phyloP scores from a whole-genome alignment of 1,140 invertebrate species.

The Colletes gigas region DNA sequence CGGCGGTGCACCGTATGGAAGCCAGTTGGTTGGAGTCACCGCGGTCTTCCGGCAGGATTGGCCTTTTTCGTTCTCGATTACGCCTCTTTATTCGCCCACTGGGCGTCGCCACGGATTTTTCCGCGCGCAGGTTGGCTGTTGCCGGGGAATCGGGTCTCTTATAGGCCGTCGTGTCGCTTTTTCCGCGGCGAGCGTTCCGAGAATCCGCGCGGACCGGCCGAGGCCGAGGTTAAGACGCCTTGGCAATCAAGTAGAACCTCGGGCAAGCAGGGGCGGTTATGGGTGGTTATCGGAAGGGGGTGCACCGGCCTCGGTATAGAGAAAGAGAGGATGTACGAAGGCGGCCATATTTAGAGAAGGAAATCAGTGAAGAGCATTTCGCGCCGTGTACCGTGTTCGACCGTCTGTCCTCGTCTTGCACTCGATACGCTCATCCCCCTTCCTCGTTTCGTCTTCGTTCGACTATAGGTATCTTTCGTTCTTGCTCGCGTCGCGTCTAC shows the following conservation, averaged over 20 bases:
- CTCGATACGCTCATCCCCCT: slow-evolving; percentile 25
- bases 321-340: slow-evolving; percentile 69
- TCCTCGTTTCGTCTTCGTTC: slow-evolving; percentile 21
- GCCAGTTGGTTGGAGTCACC: slow-evolving; percentile 58
- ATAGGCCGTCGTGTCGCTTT: slow-evolving; percentile 61
- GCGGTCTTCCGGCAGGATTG: slow-evolving; percentile 63
- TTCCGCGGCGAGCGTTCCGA: slow-evolving; percentile 3
- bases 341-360: slow-evolving; percentile 81
- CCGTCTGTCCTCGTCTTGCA: slow-evolving; percentile 36
- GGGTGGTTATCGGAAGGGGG: slow-evolving; percentile 76
- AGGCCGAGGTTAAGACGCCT: slow-evolving; percentile 80
- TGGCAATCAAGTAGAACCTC: slow-evolving; percentile 82
- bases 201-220: slow-evolving; percentile 64
- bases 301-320: slow-evolving; percentile 56
- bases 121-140: slow-evolving; percentile 64
- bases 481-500: slow-evolving; percentile 12
- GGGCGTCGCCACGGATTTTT: slow-evolving; percentile 73
- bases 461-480: slow-evolving; percentile 32
- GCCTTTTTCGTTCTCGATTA: slow-evolving; percentile 68
- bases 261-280: slow-evolving; percentile 79
- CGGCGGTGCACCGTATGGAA: slow-evolving; percentile 34
- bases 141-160: slow-evolving; percentile 42
- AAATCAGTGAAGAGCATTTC: slow-evolving; percentile 80
- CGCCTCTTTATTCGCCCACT: slow-evolving; percentile 73
- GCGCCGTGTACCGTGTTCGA: slow-evolving; percentile 63